A percentile compares a stretch with the other conserved stretches of the same genome.
These are phyloP conservation scores for Menura novaehollandiae DNA, from an alignment of 2,113 vertebrate genomes.

Conservation along the genomic window DNA sequence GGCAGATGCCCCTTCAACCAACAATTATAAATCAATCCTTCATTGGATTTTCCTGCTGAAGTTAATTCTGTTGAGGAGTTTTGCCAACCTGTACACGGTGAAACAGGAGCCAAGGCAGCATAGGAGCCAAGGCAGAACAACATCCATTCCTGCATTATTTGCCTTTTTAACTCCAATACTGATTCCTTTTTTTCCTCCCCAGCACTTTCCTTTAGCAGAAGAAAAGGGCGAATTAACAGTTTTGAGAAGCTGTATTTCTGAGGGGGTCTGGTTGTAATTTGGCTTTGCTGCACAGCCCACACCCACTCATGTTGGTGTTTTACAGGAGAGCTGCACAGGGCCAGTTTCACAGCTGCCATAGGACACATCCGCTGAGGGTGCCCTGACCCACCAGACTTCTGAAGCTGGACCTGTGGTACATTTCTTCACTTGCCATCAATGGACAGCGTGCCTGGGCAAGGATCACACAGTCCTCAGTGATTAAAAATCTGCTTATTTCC, in stretches of 20 bases:
- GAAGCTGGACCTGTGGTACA: not conserved
- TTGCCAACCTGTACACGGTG: not conserved
- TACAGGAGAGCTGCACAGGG: not conserved
- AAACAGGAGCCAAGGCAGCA: not conserved
- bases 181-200: not conserved
- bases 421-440: not conserved
- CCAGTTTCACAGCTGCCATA: not conserved
- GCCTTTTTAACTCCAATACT: not conserved
- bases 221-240: not conserved
- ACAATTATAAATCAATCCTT: not conserved
- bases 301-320: not conserved
- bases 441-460: not conserved
- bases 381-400: not conserved
- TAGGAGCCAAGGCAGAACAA: not conserved
- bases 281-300: not conserved
- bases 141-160: not conserved
- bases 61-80: not conserved
- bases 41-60: not conserved
- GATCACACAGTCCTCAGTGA: not conserved
- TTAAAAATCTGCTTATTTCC: not conserved
- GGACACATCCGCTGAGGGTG: fast-evolving
- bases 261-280: not conserved
- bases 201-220: not conserved
- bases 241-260: not conserved
- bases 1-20: not conserved